Percentiles rank a stretch among this genome's conserved stretches.
Conservation (phyloP, 2,888 invertebrate genomes). For the Xestia sexstrigata region DNA sequence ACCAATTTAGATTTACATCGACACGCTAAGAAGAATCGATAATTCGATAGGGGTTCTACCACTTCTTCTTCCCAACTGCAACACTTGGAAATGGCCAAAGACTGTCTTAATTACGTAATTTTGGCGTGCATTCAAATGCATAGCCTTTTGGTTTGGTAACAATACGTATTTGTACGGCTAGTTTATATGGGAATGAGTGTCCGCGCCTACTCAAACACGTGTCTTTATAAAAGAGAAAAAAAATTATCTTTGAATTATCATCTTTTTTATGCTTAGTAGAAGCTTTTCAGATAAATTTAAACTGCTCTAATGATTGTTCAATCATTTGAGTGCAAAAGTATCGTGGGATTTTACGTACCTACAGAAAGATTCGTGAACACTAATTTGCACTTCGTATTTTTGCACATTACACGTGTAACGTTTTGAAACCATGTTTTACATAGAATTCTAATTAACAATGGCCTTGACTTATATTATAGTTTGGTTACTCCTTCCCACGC, state of each 20-base stretch:
- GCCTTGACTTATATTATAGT: slow-evolving; percentile 6
- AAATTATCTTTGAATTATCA: background rate
- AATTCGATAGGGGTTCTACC: background rate
- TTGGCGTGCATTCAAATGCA: no score
- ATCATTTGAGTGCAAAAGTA: background rate
- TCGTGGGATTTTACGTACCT: background rate
- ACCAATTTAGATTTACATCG: background rate
- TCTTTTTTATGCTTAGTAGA: background rate
- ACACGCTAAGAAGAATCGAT: background rate
- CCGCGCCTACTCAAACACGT: background rate
- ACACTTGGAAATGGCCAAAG: background rate
- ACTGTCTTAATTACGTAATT: background rate
- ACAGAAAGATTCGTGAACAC: slow-evolving; percentile 1
- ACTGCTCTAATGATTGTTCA: background rate
- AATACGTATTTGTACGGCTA: no score
- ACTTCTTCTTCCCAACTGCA: background rate
- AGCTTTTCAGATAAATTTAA: background rate
- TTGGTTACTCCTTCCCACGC: slow-evolving; percentile 21
- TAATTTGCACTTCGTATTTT: slow-evolving; percentile 47
- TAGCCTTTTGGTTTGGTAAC: no score
- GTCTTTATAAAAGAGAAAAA: background rate
- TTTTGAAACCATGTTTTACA: slow-evolving; percentile 23
- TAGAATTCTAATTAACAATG: slow-evolving; percentile 5
- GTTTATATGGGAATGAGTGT: background rate
- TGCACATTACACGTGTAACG: slow-evolving; percentile 24